These are phyloP conservation scores for Natator depressus DNA, from an alignment of 2,113 vertebrate genomes.

Conservation along the genomic window DNA sequence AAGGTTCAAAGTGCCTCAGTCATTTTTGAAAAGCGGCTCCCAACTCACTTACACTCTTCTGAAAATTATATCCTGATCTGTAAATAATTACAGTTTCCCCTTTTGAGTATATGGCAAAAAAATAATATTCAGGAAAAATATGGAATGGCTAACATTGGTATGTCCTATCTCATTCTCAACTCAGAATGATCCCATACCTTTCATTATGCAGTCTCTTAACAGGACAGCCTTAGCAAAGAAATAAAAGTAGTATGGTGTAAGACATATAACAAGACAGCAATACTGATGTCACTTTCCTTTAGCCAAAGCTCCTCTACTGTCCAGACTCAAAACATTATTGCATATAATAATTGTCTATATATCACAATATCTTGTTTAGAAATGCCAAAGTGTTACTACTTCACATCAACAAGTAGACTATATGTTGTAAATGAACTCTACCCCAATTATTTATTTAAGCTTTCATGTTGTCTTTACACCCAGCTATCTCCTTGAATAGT, in stretches of 20 bases:
- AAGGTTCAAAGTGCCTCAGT: accelerated
- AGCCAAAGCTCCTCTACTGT: not conserved
- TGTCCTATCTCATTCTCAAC: not conserved
- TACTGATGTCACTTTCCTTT: not conserved
- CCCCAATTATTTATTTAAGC: not conserved
- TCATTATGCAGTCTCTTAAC: not conserved
- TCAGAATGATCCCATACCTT: not conserved
- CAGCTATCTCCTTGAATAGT: not conserved
- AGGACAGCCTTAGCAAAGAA: not conserved
- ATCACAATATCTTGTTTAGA: not conserved
- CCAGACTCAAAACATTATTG: not conserved
- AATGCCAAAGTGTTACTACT: not conserved
- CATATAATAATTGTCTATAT: not conserved
- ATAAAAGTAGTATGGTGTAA: not conserved
- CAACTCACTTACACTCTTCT: not conserved
- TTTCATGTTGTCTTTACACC: not conserved
- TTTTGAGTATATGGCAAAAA: not conserved
- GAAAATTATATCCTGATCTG: not conserved
- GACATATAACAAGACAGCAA: not conserved
- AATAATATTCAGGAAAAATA: not conserved
- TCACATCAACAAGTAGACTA: accelerated
- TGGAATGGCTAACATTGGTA: not conserved
- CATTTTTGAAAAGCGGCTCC: not conserved
- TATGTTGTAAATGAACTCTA: not conserved
- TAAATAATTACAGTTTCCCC: not conserved